Evolutionary conservation across 2,888 invertebrate genomes (phyloP).

Genomic region (Folsomia candida): DNA sequence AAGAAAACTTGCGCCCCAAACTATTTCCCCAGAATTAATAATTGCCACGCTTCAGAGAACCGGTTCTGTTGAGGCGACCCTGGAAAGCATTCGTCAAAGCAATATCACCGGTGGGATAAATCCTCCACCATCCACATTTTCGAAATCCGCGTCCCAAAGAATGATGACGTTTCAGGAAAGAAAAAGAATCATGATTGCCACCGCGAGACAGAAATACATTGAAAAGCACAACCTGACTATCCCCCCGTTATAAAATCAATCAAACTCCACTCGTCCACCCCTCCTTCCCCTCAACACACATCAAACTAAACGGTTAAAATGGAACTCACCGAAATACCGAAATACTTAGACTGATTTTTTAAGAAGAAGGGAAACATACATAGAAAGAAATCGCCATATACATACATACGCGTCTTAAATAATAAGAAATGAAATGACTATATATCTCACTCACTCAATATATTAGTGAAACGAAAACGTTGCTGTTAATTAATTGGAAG

Average conservation of each 20-base stretch:
- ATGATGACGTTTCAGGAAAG: slow-evolving; percentile 74
- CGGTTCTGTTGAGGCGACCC: slow-evolving; percentile 44
- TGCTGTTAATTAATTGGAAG: too few relatives aligned
- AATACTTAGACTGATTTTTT: neutral
- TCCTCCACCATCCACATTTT: slow-evolving; percentile 53
- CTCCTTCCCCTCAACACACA: neutral
- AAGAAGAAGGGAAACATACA: neutral
- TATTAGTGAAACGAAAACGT: too few relatives aligned
- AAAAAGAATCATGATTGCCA: slow-evolving; percentile 73
- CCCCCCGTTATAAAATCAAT: slow-evolving; percentile 2
- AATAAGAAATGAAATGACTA: neutral
- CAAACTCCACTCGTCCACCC: neutral
- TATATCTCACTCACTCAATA: neutral
- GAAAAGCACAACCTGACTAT: slow-evolving; percentile 65
- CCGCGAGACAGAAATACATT: slow-evolving; percentile 72
- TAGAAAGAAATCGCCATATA: too few relatives aligned
- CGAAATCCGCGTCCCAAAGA: slow-evolving; percentile 59
- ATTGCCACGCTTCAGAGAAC: slow-evolving; percentile 41
- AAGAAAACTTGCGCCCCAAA: slow-evolving; percentile 47
- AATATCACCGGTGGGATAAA: slow-evolving; percentile 24
- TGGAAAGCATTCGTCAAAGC: slow-evolving; percentile 43
- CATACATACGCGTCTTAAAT: too few relatives aligned
- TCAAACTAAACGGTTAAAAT: neutral
- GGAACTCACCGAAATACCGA: neutral
- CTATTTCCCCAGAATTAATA: slow-evolving; percentile 46